phyloP scores from a whole-genome alignment of 2,888 invertebrate species.

The Chymomyza fuscimana region DNA sequence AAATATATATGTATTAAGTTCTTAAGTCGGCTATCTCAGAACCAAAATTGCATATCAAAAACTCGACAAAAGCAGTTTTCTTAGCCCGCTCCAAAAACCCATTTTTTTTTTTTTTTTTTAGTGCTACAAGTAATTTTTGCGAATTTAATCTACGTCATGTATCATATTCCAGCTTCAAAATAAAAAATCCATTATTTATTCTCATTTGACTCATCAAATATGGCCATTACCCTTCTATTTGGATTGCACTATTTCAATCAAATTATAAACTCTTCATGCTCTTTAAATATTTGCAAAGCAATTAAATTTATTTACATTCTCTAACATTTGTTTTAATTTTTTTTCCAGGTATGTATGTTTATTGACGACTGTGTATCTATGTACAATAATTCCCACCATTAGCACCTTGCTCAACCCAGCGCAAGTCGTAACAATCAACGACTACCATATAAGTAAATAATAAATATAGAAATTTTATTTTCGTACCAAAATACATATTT shows the following conservation, averaged over 20 bases:
- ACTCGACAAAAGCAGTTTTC: no score
- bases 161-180: no score
- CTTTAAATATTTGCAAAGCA: constrained; percentile 45
- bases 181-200: no score
- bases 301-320: constrained; percentile 52
- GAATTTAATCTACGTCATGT: no score
- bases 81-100: no score
- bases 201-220: neutral
- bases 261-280: constrained; percentile 25
- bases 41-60: no score
- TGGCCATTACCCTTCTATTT: neutral
- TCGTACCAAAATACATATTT: constrained; percentile 30
- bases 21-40: no score
- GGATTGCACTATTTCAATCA: neutral
- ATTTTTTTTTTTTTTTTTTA: no score
- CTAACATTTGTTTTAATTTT: constrained; percentile 23
- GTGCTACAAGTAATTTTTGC: no score
- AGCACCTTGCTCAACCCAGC: constrained; percentile 11
- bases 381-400: neutral
- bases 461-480: constrained; percentile 37
- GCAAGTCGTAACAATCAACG: constrained; percentile 45
- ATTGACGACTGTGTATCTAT: neutral
- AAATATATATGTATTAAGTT: no score
- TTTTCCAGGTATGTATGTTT: constrained; percentile 56
- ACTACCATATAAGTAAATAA: constrained; percentile 33